Evolutionary conservation across 2,888 invertebrate genomes (phyloP).

Genomic region (Amblyjoppa proteus): DNA sequence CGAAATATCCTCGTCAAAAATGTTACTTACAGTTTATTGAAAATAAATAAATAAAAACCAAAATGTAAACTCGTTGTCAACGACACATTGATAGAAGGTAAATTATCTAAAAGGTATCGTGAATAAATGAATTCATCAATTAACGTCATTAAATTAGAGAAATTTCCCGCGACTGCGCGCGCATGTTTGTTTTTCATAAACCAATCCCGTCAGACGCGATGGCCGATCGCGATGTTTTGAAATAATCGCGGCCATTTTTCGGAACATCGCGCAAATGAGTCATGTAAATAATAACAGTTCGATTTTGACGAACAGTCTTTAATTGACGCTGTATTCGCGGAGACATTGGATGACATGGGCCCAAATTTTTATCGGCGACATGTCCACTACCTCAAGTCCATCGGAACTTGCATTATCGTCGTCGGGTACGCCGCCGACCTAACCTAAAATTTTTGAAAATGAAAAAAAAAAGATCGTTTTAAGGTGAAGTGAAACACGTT

Average conservation of each 20-base stretch:
- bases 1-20: too few species aligned
- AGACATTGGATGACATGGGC: constrained; percentile 35
- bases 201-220: not conserved
- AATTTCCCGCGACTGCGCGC: not conserved
- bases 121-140: too few species aligned
- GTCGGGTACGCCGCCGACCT: constrained; percentile 77
- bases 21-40: too few species aligned
- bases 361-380: constrained; percentile 65
- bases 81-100: too few species aligned
- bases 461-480: not conserved
- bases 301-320: not conserved
- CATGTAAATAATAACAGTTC: constrained; percentile 18
- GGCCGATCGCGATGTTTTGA: constrained; percentile 3
- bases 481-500: too few species aligned
- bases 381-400: constrained; percentile 78
- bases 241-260: not conserved
- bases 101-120: too few species aligned
- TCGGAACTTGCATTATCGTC: constrained; percentile 77
- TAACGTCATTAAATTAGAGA: not conserved
- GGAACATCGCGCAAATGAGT: not conserved
- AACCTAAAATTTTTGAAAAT: constrained; percentile 57
- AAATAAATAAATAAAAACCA: too few species aligned
- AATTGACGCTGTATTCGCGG: not conserved
- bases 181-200: not conserved
- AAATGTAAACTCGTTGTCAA: too few species aligned